These are phyloP conservation scores for Lasioglossum lativentre DNA, from an alignment of 2,888 invertebrate genomes.

Conservation along the genomic window DNA sequence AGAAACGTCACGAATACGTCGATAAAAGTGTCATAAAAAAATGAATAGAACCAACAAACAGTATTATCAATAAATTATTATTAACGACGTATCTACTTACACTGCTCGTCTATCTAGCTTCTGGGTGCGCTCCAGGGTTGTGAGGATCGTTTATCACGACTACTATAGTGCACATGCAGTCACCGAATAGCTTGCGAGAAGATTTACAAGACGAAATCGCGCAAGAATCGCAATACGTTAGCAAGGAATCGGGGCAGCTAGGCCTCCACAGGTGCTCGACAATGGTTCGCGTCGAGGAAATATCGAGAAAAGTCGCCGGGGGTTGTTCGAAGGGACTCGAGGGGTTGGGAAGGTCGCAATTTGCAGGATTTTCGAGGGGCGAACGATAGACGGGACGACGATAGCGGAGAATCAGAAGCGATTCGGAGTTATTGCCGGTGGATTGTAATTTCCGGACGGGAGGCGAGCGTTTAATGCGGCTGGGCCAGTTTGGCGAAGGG, in stretches of 20 bases:
- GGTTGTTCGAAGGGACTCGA: not conserved
- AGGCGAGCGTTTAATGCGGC: slow-evolving; percentile 48
- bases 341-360: slow-evolving; percentile 22
- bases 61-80: not conserved
- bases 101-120: not conserved
- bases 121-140: not conserved
- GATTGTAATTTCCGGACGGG: slow-evolving; percentile 71
- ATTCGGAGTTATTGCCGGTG: slow-evolving; percentile 54
- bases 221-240: not conserved
- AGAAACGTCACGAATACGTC: not conserved
- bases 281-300: slow-evolving; percentile 24
- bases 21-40: not conserved
- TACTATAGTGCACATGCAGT: not conserved
- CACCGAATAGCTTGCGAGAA: not conserved
- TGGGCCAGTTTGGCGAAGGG: not conserved
- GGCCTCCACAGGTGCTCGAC: slow-evolving; percentile 27
- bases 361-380: slow-evolving; percentile 41
- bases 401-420: slow-evolving; percentile 55
- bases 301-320: slow-evolving; percentile 22
- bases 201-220: not conserved
- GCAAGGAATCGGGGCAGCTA: not conserved
- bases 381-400: slow-evolving; percentile 43
- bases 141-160: not conserved
- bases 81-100: not conserved
- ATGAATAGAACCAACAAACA: not conserved